Base-by-base conservation (phyloP, 2,797 vertebrate species). In the Sorex maritimensis region DNA sequence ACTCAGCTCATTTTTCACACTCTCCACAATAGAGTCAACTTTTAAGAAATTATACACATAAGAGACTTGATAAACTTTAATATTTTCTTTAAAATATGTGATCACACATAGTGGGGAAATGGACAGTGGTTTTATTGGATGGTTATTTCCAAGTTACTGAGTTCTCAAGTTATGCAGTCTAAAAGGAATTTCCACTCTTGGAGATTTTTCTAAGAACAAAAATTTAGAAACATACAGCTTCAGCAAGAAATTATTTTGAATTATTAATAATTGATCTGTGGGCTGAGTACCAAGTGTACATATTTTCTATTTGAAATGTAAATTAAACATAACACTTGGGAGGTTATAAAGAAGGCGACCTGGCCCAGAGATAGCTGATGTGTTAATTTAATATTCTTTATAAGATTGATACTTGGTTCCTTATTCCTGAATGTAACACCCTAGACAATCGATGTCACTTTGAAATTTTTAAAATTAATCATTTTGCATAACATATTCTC, bases 401-500 rank as follows among this genome's bases (percentile, higher is more conserved):
- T 91, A 71, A 17, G 41, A 81, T 12, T 68, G 85, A 92, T 92
- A 80, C 28, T 63, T 55, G 14, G 52, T 68, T 80, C 79, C 79
- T 17, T 8, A 5, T 55, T 84, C 80, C 69, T 78, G 9, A 49
- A n/a, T 75, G 44, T 90, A 38, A 77, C 19, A 84, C 73, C 38
- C 77, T 88, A 41, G 82, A 65, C 34, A 86, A 2, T 46, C 44
- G 1, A 86, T 46, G 72, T 81, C 77, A 80, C 2, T 73, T 7
- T 71, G 71, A 84, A 71, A 28, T 83, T 92, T 19, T 72, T 88
- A 73, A 93, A 86, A 88, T 74, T 68, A 74, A 26, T 71, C 78
- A 28, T 86, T 97, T 90, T 96, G 93, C 52, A 55, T 55, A 55
- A 55, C 28, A 55, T 81, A 94, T 93, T 97, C 96, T 88, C 96